These are phyloP conservation scores for Sphaerophoria rueppellii DNA, from an alignment of 2,888 invertebrate species.

Conservation along the genomic window DNA sequence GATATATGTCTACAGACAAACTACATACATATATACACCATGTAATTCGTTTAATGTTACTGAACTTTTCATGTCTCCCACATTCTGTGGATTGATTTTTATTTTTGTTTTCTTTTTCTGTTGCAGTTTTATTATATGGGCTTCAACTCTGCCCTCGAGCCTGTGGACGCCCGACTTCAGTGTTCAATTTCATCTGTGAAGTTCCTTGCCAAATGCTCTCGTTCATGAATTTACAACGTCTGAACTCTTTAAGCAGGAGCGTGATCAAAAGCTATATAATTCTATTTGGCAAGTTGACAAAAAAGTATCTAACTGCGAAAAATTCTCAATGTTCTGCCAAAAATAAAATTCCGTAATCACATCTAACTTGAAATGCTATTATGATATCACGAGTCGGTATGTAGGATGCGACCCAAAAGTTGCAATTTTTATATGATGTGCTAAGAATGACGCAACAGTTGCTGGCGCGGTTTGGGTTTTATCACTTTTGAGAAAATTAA, in stretches of 20 bases:
- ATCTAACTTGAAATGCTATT: neutral
- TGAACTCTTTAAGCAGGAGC: conserved; percentile 31
- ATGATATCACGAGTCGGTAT: neutral
- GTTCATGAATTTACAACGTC: conserved; percentile 12
- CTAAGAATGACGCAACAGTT: conserved; percentile 62
- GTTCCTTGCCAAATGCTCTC: conserved; percentile 40
- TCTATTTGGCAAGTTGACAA: conserved; percentile 67
- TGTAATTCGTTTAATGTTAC: conserved; percentile 38
- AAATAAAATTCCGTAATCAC: conserved; percentile 21
- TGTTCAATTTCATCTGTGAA: conserved; percentile 59
- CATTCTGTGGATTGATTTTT: conserved; percentile 19
- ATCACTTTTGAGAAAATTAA: conserved; percentile 32
- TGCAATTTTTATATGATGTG: conserved; percentile 44
- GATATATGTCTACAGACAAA: conserved; percentile 9
- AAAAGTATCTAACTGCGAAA: conserved; percentile 54
- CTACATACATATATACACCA: neutral
- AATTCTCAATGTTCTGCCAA: conserved; percentile 58
- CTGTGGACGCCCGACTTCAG: neutral
- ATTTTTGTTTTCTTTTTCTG: conserved; percentile 9
- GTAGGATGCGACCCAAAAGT: conserved; percentile 41
- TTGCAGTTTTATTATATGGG: conserved; percentile 31
- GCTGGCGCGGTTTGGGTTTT: conserved; percentile 12
- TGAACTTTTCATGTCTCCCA: conserved; percentile 48
- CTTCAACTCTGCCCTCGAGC: conserved; percentile 16
- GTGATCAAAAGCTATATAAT: conserved; percentile 67